These are phyloP conservation scores for Diarsia brunnea DNA, from an alignment of 2,888 invertebrate genomes.

Conservation along the genomic window DNA sequence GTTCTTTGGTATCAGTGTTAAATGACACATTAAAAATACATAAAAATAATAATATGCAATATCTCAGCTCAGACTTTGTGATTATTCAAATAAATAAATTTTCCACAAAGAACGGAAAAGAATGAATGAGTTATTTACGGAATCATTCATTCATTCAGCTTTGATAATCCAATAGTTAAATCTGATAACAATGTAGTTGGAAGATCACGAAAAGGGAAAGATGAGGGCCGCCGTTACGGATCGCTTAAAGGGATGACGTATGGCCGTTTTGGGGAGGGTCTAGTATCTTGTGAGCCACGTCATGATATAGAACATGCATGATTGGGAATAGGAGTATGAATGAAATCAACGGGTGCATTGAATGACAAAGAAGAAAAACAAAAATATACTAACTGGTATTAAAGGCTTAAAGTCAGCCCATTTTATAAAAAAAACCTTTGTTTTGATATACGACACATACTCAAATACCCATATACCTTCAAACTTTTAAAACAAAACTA, in stretches of 20 bases:
- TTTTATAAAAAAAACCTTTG: background rate
- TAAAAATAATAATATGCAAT: background rate
- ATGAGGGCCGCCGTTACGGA: conserved; percentile 39
- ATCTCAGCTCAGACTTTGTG: background rate
- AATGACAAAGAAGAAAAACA: background rate
- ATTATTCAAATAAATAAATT: background rate
- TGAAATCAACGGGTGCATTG: background rate
- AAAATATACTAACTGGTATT: background rate
- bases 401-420: background rate
- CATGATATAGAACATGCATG: conserved; percentile 11
- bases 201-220: conserved; percentile 52
- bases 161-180: conserved; percentile 47
- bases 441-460: background rate
- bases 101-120: background rate
- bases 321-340: conserved; percentile 16
- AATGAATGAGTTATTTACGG: conserved; percentile 10
- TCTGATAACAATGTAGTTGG: conserved; percentile 49
- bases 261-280: conserved; percentile 45
- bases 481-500: background rate
- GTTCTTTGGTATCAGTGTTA: conserved; percentile 1
- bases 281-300: conserved; percentile 25
- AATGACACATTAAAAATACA: conserved; percentile 26
- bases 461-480: no score
- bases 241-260: conserved; percentile 53
- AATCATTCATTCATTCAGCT: conserved; percentile 12